These are phyloP conservation scores for Dipodomys stephensi DNA, from an alignment of 2,113 vertebrate genomes.

Conservation along the genomic window DNA sequence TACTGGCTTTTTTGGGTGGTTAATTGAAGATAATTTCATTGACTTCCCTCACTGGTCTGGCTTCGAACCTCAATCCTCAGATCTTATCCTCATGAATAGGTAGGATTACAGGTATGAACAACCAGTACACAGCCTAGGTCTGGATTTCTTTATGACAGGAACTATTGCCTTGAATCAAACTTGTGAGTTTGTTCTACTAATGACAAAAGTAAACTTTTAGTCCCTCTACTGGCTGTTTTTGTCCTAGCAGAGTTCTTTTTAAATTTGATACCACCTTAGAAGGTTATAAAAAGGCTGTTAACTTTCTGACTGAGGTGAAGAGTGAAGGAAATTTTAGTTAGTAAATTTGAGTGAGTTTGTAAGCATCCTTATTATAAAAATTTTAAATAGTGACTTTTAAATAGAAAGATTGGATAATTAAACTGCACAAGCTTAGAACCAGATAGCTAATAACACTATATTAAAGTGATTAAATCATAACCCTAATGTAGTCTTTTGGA, in stretches of 20 bases:
- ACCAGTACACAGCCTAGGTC: not conserved
- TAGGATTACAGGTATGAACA: no score
- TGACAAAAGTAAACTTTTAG: slow-evolving; percentile 77
- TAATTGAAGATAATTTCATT: no score
- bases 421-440: not conserved
- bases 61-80: no score
- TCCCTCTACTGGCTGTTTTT: slow-evolving; percentile 84
- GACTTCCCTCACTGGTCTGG: no score
- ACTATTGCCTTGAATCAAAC: not conserved
- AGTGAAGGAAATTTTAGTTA: slow-evolving; percentile 27
- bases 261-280: not conserved
- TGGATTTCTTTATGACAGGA: slow-evolving; percentile 28
- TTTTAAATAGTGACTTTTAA: slow-evolving; percentile 25
- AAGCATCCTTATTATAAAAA: slow-evolving; percentile 39
- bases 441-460: not conserved
- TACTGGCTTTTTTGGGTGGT: no score
- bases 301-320: slow-evolving; percentile 29
- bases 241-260: slow-evolving; percentile 67
- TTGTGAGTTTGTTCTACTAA: not conserved
- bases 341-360: slow-evolving; percentile 18
- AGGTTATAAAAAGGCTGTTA: not conserved
- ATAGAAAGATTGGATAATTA: slow-evolving; percentile 18
- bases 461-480: slow-evolving; percentile 9
- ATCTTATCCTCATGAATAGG: no score
- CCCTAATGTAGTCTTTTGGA: not conserved